phyloP scores from a whole-genome alignment of 2,113 vertebrate species.

The Apistogramma diplotaenia region DNA sequence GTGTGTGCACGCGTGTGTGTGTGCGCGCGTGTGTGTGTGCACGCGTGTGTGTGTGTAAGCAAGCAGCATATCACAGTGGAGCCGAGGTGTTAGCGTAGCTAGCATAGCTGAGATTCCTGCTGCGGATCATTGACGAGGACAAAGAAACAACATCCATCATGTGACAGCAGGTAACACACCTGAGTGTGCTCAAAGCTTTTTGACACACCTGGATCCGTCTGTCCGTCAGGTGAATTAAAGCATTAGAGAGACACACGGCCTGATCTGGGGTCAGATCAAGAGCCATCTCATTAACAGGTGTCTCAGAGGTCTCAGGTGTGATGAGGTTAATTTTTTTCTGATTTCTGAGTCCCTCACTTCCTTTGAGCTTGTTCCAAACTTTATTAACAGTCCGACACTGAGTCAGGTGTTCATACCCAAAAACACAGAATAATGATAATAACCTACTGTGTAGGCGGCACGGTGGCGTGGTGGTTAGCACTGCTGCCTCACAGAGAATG shows the following conservation, averaged over 20 bases:
- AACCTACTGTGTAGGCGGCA: no score
- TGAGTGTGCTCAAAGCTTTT: background rate
- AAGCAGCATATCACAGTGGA: background rate
- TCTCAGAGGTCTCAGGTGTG: conserved; percentile 15
- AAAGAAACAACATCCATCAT: conserved; percentile 59
- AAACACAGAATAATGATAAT: no score
- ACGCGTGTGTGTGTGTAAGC: background rate
- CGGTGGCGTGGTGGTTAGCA: no score
- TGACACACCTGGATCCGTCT: background rate
- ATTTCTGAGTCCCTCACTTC: background rate
- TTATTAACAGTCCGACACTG: background rate
- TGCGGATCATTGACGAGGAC: conserved; percentile 46
- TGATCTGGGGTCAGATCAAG: background rate
- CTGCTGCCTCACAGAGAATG: no score
- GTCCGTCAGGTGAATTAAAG: background rate
- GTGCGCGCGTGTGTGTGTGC: background rate
- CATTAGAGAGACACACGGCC: background rate
- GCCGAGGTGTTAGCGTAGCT: background rate
- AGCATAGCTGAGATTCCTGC: conserved; percentile 50
- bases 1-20: no score
- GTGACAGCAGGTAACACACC: conserved; percentile 33
- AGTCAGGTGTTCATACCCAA: background rate
- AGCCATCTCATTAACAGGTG: background rate
- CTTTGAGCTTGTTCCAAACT: background rate
- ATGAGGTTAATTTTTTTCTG: conserved; percentile 10